Conservation (phyloP, 2,888 invertebrate genomes). For the Drosophila conformis region DNA sequence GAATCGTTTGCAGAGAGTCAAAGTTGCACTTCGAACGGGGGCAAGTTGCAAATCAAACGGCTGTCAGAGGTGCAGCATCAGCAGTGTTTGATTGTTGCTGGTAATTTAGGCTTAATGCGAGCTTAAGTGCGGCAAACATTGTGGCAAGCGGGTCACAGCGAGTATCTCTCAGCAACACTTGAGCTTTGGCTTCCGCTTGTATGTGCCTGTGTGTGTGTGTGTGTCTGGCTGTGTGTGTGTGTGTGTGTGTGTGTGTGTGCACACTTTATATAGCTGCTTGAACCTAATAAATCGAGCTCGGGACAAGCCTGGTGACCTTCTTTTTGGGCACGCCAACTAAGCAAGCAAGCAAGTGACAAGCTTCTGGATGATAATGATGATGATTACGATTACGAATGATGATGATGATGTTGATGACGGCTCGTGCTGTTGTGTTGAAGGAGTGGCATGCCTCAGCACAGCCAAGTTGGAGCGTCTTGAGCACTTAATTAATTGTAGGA, state of each 20-base stretch:
- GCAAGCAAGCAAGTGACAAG: slow-evolving; percentile 14
- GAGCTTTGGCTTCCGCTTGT: slow-evolving; percentile 27
- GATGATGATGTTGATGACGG: slow-evolving; percentile 30
- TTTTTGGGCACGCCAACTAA: slow-evolving; percentile 48
- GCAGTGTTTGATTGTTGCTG: slow-evolving; percentile 21
- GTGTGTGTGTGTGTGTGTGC: not conserved
- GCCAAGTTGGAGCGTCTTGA: slow-evolving; percentile 57
- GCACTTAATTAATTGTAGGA: slow-evolving; percentile 80
- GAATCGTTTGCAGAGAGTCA: not conserved
- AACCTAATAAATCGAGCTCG: slow-evolving; percentile 78
- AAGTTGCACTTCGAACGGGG: not conserved
- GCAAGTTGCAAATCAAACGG: not conserved
- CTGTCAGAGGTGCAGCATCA: not conserved
- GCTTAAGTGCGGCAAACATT: slow-evolving; percentile 59
- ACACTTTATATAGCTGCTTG: slow-evolving; percentile 65
- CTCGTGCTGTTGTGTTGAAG: slow-evolving; percentile 24
- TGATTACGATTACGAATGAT: slow-evolving; percentile 25
- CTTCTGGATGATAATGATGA: slow-evolving; percentile 24
- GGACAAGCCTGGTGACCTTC: slow-evolving; percentile 71
- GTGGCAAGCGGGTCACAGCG: slow-evolving; percentile 11
- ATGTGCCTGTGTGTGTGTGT: not conserved
- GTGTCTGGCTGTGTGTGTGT: not conserved
- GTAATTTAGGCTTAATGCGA: slow-evolving; percentile 75
- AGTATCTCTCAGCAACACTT: slow-evolving; percentile 42
- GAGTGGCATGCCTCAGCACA: slow-evolving; percentile 41